Base-by-base conservation (phyloP, 2,113 vertebrate genomes). In the Carassius auratus region DNA sequence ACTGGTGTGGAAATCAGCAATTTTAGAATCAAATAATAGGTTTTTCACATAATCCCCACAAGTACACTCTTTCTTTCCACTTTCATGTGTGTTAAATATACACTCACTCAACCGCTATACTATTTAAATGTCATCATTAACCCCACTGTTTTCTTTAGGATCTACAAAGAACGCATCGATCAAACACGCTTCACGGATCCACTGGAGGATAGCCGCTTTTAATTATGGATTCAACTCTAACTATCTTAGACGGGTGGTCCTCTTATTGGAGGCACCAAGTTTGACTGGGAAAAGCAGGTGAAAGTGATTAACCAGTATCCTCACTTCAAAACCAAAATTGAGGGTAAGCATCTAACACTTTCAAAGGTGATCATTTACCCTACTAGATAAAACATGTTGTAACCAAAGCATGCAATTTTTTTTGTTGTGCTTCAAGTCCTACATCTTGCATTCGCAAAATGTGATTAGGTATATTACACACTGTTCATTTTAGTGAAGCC, bases 261-360 rank as follows among this genome's bases (percentile, higher is more conserved):
- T 92, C 94, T 61, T 97, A 97, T 52, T 98, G 97, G 96, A 96
- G 95, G 91, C 92, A 96, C 10, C 73, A 94, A n/a, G 84, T 98
- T 96, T 77, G 93, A 97, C 91, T 97, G 97, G 97, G 92, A 68
- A 64, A 96, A 96, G 87, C 96, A 97, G 89, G 95, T 97, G 86
- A 91, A 93, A 26, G 42, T 92, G 81, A 93, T 98, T 9, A 98
- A 98, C 92, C 95, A 94, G 86, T 97, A 95, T 80, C 95, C 95
- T 10, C 97, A 97, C 89, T 98, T 95, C 92, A 96, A 93, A 92
- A 98, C 96, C 50, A 97, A 94, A 83, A 97, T 97, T 78, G 97
- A 98, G 95, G 97, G 97, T 97, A 90, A 90, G 86, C 2, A 30
- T 6, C 17, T 33, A 33, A 82, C 17, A 38, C 17, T 36, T 82